These are phyloP conservation scores for Heterohyrax brucei DNA, from an alignment of 2,797 vertebrate genomes.

Conservation along the genomic window DNA sequence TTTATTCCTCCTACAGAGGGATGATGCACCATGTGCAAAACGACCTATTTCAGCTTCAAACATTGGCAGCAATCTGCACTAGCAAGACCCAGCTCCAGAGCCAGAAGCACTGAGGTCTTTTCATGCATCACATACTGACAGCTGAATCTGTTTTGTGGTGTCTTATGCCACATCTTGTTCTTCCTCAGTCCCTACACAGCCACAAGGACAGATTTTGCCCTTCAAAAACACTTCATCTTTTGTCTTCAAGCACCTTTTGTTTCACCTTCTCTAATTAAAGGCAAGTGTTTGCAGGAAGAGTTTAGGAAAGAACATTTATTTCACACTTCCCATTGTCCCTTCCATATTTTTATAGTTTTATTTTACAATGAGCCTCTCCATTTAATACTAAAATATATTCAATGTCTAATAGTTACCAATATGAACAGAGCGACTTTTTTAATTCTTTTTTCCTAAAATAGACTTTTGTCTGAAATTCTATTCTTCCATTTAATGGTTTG, in stretches of 20 bases:
- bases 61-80: constrained; percentile 49
- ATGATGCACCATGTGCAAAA: constrained; percentile 26
- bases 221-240: constrained; percentile 73
- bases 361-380: constrained; percentile 51
- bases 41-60: constrained; percentile 51
- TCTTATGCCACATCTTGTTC: constrained; percentile 35
- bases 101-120: neutral
- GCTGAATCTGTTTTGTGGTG: constrained; percentile 58
- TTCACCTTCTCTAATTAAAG: constrained; percentile 75
- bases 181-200: constrained; percentile 32
- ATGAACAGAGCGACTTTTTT: neutral
- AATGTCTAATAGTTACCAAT: neutral
- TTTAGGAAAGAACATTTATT: constrained; percentile 38
- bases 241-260: constrained; percentile 65
- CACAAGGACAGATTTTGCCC: constrained; percentile 71
- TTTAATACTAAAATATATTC: constrained; percentile 24
- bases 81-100: constrained; percentile 52
- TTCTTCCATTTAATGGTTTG: constrained; percentile 51
- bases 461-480: constrained; percentile 28
- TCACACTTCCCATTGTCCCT: neutral
- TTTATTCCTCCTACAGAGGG: constrained; percentile 29
- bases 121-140: constrained; percentile 58
- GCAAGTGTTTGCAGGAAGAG: constrained; percentile 61
- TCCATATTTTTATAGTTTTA: constrained; percentile 62
- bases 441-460: constrained; percentile 43